A percentile compares a stretch with the other conserved stretches of the same genome.
These are phyloP conservation scores for Jaculus jaculus DNA, from an alignment of 2,113 vertebrate genomes.

Conservation along the genomic window DNA sequence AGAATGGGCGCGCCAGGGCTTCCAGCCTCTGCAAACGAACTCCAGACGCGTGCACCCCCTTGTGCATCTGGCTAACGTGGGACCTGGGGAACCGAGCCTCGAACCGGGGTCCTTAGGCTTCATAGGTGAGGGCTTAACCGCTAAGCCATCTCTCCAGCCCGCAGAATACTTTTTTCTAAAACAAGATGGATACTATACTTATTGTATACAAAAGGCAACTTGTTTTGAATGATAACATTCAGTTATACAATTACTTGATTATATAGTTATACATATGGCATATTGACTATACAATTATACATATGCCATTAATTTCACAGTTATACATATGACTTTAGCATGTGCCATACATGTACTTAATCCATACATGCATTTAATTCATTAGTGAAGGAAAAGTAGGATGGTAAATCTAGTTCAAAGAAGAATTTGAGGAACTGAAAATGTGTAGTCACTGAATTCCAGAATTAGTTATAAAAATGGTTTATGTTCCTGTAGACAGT, in stretches of 20 bases:
- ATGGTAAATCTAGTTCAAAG: not conserved
- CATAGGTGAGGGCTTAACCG: no score
- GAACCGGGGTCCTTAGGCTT: no score
- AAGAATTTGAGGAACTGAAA: not conserved
- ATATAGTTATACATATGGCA: not conserved
- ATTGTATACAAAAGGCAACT: conserved; percentile 15
- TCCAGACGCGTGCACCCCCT: no score
- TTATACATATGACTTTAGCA: not conserved
- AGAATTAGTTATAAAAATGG: not conserved
- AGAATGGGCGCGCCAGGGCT: no score
- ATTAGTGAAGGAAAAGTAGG: not conserved
- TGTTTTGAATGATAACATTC: conserved; percentile 9
- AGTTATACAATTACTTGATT: not conserved
- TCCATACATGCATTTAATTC: conserved; percentile 21
- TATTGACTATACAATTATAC: not conserved
- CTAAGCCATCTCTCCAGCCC: no score
- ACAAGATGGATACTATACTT: not conserved
- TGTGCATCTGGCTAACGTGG: no score
- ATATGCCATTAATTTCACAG: not conserved
- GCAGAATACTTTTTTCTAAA: not conserved
- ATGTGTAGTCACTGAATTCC: not conserved
- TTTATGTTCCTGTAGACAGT: not conserved
- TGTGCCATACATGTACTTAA: not conserved
- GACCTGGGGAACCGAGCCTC: no score
- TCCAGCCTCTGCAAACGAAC: no score